These are phyloP conservation scores for Crocallis elinguaria DNA, from an alignment of 2,888 invertebrate species.

Conservation along the genomic window DNA sequence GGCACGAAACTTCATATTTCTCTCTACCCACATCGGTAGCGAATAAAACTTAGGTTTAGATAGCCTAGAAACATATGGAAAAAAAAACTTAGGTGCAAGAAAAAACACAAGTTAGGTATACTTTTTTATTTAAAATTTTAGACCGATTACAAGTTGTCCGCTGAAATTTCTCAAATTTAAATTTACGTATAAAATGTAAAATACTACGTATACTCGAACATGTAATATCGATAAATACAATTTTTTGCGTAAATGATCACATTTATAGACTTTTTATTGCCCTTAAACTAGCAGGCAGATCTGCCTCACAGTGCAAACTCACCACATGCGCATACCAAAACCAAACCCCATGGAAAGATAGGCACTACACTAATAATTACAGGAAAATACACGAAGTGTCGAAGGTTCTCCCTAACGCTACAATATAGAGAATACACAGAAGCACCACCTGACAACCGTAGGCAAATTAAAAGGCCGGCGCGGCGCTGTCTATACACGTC, in stretches of 20 bases:
- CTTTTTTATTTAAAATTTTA: slow-evolving; percentile 58
- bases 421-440: no score
- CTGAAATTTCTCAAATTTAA: slow-evolving; percentile 68
- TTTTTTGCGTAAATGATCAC: slow-evolving; percentile 74
- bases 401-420: not conserved
- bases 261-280: slow-evolving; percentile 73
- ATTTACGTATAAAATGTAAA: slow-evolving; percentile 64
- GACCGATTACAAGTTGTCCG: slow-evolving; percentile 66
- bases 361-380: slow-evolving; percentile 32
- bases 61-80: not conserved
- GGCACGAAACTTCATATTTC: no score
- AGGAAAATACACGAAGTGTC: slow-evolving; percentile 10
- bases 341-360: slow-evolving; percentile 57
- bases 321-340: slow-evolving; percentile 79
- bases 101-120: slow-evolving; percentile 25
- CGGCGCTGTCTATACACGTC: no score
- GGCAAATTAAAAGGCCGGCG: no score
- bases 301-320: slow-evolving; percentile 72
- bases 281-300: slow-evolving; percentile 72
- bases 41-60: no score
- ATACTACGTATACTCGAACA: slow-evolving; percentile 55
- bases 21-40: no score
- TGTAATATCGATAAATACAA: slow-evolving; percentile 69
- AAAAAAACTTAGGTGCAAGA: slow-evolving; percentile 6
- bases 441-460: not conserved